phyloP scores from a whole-genome alignment of 2,888 invertebrate species.

The Limnephilus lunatus region DNA sequence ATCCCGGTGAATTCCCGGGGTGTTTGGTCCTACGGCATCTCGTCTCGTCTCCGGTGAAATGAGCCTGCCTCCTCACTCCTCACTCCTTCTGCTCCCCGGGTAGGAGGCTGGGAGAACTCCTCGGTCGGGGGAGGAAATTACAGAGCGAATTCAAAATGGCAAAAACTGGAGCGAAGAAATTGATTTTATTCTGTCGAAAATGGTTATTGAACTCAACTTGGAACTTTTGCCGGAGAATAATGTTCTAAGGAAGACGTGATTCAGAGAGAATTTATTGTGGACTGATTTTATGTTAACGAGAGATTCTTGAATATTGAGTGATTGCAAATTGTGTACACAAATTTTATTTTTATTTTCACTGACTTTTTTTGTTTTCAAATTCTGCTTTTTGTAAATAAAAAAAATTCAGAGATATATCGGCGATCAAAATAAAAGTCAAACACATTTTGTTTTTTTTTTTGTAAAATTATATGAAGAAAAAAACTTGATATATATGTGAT shows the following conservation, averaged over 20 bases:
- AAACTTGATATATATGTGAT: too few relatives aligned
- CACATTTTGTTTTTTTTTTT: too few relatives aligned
- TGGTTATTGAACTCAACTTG: neutral
- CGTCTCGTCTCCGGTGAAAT: conserved; percentile 9
- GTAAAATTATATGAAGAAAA: too few relatives aligned
- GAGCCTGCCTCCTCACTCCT: neutral
- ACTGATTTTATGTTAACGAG: neutral
- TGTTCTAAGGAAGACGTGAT: neutral
- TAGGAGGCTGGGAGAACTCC: neutral
- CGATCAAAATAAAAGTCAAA: too few relatives aligned
- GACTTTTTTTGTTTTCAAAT: neutral
- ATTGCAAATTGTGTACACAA: neutral
- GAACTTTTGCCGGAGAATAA: neutral
- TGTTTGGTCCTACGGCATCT: conserved; percentile 16
- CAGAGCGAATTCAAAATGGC: neutral
- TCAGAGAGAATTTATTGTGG: conserved; percentile 2
- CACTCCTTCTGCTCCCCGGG: neutral
- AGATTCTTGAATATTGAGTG: neutral
- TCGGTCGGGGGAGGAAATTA: neutral
- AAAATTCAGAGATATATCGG: too few relatives aligned
- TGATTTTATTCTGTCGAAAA: neutral
- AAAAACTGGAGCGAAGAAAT: conserved; percentile 2
- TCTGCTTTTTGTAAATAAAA: too few relatives aligned
- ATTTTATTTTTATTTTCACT: neutral
- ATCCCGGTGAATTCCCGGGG: conserved; percentile 13